Percentiles rank a stretch among this genome's conserved stretches.
Evolutionary conservation across 2,113 vertebrate species (phyloP).

Genomic region (Heterochromis multidens): DNA sequence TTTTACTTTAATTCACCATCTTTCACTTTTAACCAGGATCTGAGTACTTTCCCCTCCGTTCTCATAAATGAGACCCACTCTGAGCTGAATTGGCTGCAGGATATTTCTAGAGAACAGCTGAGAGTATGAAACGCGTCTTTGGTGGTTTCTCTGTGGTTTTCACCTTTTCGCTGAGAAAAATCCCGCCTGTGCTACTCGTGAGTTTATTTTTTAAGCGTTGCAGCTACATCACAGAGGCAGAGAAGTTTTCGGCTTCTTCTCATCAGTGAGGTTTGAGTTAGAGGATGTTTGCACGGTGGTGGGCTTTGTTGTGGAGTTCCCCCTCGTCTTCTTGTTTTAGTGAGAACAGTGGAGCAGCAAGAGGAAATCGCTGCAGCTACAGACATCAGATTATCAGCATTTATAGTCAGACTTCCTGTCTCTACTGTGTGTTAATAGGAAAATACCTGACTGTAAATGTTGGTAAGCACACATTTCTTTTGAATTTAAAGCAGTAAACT

Average conservation of each 20-base stretch:
- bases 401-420: not conserved
- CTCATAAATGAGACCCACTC: not conserved
- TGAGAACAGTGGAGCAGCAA: not conserved
- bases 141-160: slow-evolving; percentile 4
- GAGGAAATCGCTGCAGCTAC: not conserved
- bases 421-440: not conserved
- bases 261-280: not conserved
- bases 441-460: not conserved
- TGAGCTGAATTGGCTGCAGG: not conserved
- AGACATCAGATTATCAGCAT: not conserved
- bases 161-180: not conserved
- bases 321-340: not conserved
- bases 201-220: not conserved
- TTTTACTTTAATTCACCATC: not conserved
- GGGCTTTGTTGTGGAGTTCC: not conserved
- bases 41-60: not conserved
- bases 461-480: not conserved
- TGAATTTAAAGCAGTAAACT: accelerated
- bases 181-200: accelerated
- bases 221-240: not conserved
- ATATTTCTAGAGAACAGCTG: not conserved
- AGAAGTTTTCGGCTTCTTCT: not conserved
- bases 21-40: not conserved
- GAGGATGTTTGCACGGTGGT: not conserved
- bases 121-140: not conserved